Percentiles rank a stretch among this genome's conserved stretches.
Conservation (phyloP, 2,888 invertebrate genomes). For the Perizoma affinitatum region DNA sequence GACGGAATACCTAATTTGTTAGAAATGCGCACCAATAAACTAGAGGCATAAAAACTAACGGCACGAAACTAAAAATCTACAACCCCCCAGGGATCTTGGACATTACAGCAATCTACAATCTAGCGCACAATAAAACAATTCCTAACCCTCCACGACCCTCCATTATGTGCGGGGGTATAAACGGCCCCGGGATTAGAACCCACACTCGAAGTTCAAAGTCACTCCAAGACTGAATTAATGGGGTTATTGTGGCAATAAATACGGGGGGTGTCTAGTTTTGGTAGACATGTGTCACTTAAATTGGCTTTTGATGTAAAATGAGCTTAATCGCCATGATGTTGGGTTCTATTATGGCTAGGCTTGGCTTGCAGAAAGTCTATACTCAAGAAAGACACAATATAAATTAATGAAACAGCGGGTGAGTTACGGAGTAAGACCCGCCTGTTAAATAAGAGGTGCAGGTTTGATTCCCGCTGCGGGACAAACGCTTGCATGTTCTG, state of each 20-base stretch:
- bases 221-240: slow-evolving; percentile 71
- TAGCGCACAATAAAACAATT: slow-evolving; percentile 45
- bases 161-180: slow-evolving; percentile 50
- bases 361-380: no score
- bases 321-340: not conserved
- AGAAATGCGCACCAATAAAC: no score
- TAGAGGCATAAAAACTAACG: not conserved
- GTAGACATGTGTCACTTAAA: not conserved
- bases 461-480: no score
- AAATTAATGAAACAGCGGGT: no score
- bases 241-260: slow-evolving; percentile 83
- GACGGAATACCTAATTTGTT: no score
- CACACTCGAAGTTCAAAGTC: slow-evolving; percentile 67
- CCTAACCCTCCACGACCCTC: slow-evolving; percentile 50
- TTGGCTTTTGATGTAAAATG: not conserved
- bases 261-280: slow-evolving; percentile 45
- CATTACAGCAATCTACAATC: slow-evolving; percentile 28
- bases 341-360: not conserved
- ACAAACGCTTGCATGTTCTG: no score
- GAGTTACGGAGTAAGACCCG: no score
- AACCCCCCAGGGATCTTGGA: slow-evolving; percentile 28
- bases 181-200: slow-evolving; percentile 55
- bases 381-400: no score
- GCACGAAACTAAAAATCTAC: slow-evolving; percentile 33
- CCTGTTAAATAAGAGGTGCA: no score